These are phyloP conservation scores for Nerophis lumbriciformis DNA, from an alignment of 2,113 vertebrate genomes.

Conservation along the genomic window DNA sequence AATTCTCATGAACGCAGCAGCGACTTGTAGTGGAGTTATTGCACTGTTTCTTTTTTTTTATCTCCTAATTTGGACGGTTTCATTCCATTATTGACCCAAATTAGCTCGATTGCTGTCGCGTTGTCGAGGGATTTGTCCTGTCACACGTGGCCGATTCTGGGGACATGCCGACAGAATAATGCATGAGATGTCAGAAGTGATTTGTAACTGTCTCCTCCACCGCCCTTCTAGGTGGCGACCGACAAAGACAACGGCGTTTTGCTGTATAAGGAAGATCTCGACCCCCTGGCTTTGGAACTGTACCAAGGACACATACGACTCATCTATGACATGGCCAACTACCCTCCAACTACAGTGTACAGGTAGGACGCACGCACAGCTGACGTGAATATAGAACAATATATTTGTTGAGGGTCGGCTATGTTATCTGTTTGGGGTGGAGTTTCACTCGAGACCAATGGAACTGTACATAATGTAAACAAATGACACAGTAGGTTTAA, in stretches of 20 bases:
- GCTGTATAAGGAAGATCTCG: constrained; percentile 90
- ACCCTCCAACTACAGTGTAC: constrained; percentile 90
- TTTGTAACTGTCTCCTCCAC: neutral
- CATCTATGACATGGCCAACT: constrained; percentile 86
- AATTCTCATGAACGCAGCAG: neutral
- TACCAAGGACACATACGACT: constrained; percentile 95
- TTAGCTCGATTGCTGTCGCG: neutral
- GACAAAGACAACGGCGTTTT: constrained; percentile 93
- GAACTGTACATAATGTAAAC: no score
- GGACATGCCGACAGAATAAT: neutral
- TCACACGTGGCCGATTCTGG: neutral
- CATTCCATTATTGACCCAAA: constrained; percentile 5
- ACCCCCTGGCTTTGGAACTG: constrained; percentile 90
- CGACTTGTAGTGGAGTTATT: neutral
- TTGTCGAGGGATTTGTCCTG: constrained; percentile 2
- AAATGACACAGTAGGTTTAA: no score
- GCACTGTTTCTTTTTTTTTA: neutral
- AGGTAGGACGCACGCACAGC: constrained; percentile 70
- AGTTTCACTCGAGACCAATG: no score
- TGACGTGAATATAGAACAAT: neutral
- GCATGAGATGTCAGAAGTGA: neutral
- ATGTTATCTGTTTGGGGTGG: no score
- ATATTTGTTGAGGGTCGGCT: neutral
- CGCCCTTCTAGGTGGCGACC: constrained; percentile 80
- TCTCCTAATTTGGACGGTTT: neutral